A percentile compares a stretch with the other conserved stretches of the same genome.
Conservation (phyloP, 2,888 invertebrate genomes). For the Tinea semifulvella region DNA sequence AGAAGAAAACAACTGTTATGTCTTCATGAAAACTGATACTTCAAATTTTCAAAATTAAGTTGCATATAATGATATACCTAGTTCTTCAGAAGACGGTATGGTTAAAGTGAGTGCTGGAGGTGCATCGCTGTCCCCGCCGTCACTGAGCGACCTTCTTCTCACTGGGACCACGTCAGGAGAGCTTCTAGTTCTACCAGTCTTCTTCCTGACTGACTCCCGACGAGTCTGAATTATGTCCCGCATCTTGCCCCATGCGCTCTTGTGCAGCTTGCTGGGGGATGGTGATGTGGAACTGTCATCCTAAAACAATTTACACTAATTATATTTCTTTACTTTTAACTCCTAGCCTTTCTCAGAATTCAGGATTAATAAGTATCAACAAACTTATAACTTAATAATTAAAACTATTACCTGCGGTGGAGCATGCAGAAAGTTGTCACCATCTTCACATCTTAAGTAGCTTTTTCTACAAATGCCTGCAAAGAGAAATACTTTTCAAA, state of each 20-base stretch:
- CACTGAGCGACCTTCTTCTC: slow-evolving; percentile 51
- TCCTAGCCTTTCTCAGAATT: background rate
- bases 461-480: slow-evolving; percentile 40
- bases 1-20: too few species aligned
- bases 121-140: slow-evolving; percentile 55
- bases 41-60: background rate
- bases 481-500: too few species aligned
- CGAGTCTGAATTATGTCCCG: slow-evolving; percentile 79
- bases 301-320: slow-evolving; percentile 26
- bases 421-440: slow-evolving; percentile 50
- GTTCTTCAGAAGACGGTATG: slow-evolving; percentile 69
- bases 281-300: slow-evolving; percentile 60
- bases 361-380: too few species aligned
- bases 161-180: slow-evolving; percentile 47
- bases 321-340: slow-evolving; percentile 4
- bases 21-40: too few species aligned
- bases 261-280: slow-evolving; percentile 63
- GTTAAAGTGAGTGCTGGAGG: slow-evolving; percentile 66
- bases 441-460: slow-evolving; percentile 39
- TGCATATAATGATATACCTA: too few species aligned
- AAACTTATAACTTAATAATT: too few species aligned
- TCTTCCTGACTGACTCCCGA: slow-evolving; percentile 72
- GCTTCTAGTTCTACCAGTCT: slow-evolving; percentile 49
- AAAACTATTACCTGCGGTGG: slow-evolving; percentile 42
- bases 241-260: slow-evolving; percentile 82